Evolutionary conservation across 37 sponge, comb jelly and placozoan genomes (phyloP), one percentile per base, ranked within the genome.

Genomic region (Beroe forskalii): DNA sequence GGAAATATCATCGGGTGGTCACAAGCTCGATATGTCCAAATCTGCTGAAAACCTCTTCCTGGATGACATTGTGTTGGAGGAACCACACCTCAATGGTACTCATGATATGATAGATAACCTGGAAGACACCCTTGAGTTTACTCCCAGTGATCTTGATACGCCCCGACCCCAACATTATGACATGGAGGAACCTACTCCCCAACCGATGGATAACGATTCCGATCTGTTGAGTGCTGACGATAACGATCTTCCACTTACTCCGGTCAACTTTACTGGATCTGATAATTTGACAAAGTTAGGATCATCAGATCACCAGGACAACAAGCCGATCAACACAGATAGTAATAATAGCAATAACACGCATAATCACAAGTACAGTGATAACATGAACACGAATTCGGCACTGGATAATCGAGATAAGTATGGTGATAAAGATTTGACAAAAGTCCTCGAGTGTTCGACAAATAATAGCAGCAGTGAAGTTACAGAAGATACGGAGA

Each of bases 401-500:
- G 31, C 31, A 6, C 30, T 30, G 24, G 25, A 64, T 22, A 64
- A 64, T 30, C 44, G n/a, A 1, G 86, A 80, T 37, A 80, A 80
- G 55, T 80, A 42, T 43, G 55, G 40, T 80, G 86, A 80, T 44
- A 80, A 80, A 44, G 86, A 80, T 80, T 25, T 80, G 17, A 80
- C 86, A 1, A 80, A 80, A 80, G 86, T 80, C 27, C 86, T 80
- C 6, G 86, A 80, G n/a, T 80, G 44, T 44, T 80, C 86, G 2
- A n/a, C n/a, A n/a, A n/a, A n/a, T n/a, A 69, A 69, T 36, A 69
- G 12, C 17, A 69, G 32, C 36, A 37, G 12, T 36, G 66, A 27
- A 3, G 28, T 28, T 63, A 17, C 12, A 1, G 32, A 69, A 37
- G 55, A 48, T 17, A 48, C 55, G 55, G 12, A 48, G 12, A 12